Evolutionary conservation across 2,797 vertebrate species (phyloP).

Genomic region (Benthosema pterotum): DNA sequence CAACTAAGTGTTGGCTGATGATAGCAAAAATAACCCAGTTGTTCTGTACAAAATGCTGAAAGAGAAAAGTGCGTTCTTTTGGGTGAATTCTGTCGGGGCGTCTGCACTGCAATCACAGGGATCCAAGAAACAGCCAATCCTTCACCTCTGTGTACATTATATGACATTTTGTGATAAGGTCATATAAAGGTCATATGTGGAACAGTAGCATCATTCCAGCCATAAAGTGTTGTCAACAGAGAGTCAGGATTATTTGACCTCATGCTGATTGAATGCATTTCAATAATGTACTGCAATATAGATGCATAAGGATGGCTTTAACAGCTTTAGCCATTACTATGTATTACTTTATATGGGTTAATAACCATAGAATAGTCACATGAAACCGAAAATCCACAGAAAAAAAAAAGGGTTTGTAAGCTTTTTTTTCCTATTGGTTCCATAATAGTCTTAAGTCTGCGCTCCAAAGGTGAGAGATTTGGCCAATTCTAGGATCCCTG

Average conservation of each 20-base stretch:
- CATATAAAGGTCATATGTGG: too few relatives aligned
- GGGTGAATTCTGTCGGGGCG: background rate
- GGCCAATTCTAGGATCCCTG: conserved; percentile 23
- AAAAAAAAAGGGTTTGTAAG: background rate
- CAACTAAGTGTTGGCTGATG: conserved; percentile 4
- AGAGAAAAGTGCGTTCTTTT: conserved; percentile 13
- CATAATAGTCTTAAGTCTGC: background rate
- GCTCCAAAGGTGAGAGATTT: background rate
- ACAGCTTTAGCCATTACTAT: background rate
- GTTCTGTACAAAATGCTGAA: conserved; percentile 16
- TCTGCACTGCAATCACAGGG: conserved; percentile 30
- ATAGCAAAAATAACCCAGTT: background rate
- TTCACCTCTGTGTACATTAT: background rate
- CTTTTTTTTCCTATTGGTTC: background rate
- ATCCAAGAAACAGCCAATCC: conserved; percentile 17
- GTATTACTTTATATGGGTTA: too few relatives aligned
- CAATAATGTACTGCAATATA: too few relatives aligned
- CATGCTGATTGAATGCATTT: too few relatives aligned
- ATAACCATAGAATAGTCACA: too few relatives aligned
- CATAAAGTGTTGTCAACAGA: too few relatives aligned
- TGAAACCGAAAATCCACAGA: background rate
- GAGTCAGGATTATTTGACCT: too few relatives aligned
- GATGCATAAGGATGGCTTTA: too few relatives aligned
- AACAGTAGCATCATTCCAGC: too few relatives aligned
- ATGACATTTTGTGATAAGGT: too few relatives aligned